A percentile compares a stretch with the other conserved stretches of the same genome.
Conservation (phyloP, 2,113 vertebrate species). For the Eulemur rufifrons region DNA sequence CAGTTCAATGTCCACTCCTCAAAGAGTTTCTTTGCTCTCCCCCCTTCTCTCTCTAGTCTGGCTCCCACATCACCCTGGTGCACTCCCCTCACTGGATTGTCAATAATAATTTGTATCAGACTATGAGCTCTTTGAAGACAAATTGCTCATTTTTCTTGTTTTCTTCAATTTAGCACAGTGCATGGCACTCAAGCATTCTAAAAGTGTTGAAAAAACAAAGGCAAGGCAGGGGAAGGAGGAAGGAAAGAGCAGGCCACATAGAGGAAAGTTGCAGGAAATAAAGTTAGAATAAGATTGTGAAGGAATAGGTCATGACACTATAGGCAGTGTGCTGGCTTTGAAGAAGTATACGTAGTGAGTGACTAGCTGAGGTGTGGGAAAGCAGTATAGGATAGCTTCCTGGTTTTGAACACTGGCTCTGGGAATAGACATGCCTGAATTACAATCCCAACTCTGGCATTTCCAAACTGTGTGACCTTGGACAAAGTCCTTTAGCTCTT, state of each 20-base stretch:
- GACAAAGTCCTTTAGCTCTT: slow-evolving; percentile 6
- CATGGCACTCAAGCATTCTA: neutral
- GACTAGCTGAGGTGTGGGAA: neutral
- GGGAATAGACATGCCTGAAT: neutral
- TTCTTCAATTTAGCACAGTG: neutral
- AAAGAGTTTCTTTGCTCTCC: neutral
- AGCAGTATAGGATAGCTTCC: neutral
- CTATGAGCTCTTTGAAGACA: slow-evolving; percentile 5
- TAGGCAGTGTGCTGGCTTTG: neutral
- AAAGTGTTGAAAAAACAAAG: neutral
- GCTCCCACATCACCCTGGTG: neutral
- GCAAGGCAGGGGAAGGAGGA: neutral
- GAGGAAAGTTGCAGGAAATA: neutral
- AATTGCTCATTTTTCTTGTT: neutral
- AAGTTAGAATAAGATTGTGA: neutral
- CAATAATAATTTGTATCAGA: neutral
- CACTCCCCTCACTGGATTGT: neutral
- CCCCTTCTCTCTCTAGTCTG: neutral
- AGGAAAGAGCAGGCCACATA: neutral
- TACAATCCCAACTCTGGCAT: neutral
- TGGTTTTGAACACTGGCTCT: neutral
- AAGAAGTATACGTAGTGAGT: neutral
- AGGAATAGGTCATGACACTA: neutral
- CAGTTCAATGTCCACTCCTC: neutral
- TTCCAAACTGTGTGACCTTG: slow-evolving; percentile 10